Evolutionary conservation across 1,140 invertebrate species (phyloP).

Genomic region (Macrosteles quadrilineatus): DNA sequence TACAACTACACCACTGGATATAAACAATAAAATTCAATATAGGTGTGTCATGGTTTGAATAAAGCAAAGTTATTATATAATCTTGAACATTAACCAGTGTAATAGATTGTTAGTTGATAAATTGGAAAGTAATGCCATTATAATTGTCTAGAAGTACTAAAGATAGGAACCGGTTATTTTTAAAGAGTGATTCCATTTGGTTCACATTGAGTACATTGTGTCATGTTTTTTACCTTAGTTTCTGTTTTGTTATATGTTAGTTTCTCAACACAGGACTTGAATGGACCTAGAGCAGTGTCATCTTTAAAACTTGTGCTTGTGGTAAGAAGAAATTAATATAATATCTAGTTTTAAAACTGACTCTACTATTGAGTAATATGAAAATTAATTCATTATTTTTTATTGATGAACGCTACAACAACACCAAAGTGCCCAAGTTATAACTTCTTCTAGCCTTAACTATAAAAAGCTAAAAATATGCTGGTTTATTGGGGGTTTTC

Average conservation of each 20-base stretch:
- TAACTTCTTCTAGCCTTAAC: background rate
- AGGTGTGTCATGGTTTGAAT: too few relatives aligned
- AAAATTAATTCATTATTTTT: background rate
- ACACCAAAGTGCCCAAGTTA: background rate
- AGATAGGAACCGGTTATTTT: too few relatives aligned
- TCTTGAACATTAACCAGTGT: too few relatives aligned
- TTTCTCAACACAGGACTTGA: background rate
- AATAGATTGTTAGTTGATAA: too few relatives aligned
- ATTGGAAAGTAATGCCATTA: too few relatives aligned
- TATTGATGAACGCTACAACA: background rate
- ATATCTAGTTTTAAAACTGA: background rate
- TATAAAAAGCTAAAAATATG: background rate
- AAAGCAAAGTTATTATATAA: too few relatives aligned
- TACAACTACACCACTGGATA: too few relatives aligned
- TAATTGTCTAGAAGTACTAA: too few relatives aligned
- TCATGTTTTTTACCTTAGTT: too few relatives aligned
- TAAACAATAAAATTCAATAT: too few relatives aligned
- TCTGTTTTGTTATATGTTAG: background rate
- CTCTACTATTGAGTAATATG: background rate
- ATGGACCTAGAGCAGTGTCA: background rate
- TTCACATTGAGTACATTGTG: too few relatives aligned
- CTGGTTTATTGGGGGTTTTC: background rate
- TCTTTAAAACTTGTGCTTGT: slow-evolving; percentile 1
- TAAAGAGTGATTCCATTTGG: too few relatives aligned
- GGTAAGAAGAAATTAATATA: background rate